A percentile compares a stretch with the other conserved stretches of the same genome.
These are phyloP conservation scores for Hybognathus amarus DNA, from an alignment of 2,797 vertebrate genomes.

Conservation along the genomic window DNA sequence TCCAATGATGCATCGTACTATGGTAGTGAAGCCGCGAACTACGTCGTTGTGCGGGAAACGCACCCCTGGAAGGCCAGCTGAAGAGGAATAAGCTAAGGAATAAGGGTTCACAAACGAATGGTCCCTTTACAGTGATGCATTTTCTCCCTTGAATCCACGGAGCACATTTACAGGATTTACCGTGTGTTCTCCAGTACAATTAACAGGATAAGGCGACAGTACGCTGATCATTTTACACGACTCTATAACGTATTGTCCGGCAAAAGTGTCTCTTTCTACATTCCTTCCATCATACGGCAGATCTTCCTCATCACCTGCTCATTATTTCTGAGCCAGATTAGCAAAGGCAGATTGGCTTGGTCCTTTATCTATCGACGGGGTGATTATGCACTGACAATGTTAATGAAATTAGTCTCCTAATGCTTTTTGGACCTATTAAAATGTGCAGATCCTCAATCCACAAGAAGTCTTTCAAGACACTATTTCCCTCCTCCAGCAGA, in stretches of 20 bases:
- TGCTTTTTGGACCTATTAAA: conserved; percentile 72
- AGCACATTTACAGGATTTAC: conserved; percentile 24
- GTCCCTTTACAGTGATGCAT: conserved; percentile 3
- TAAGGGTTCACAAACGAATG: background rate
- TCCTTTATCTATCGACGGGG: conserved; percentile 51
- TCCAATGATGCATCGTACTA: too few relatives aligned
- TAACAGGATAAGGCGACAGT: background rate
- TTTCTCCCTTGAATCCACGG: background rate
- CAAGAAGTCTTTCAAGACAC: conserved; percentile 53
- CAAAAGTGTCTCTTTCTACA: conserved; percentile 13
- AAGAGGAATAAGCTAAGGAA: background rate
- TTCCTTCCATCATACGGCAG: conserved; percentile 15
- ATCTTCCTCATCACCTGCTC: conserved; percentile 50
- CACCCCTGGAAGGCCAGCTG: too few relatives aligned
- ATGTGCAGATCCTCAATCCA: conserved; percentile 56
- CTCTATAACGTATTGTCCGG: conserved; percentile 9
- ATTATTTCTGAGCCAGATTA: conserved; percentile 59
- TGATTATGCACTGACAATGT: conserved; percentile 61
- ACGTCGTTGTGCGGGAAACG: too few relatives aligned
- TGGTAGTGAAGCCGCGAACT: too few relatives aligned
- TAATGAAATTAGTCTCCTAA: conserved; percentile 77
- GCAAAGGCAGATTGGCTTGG: conserved; percentile 47
- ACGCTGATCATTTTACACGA: conserved; percentile 10
- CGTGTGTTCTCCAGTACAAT: conserved; percentile 11
- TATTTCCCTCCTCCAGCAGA: conserved; percentile 23